Percentiles rank a stretch among this genome's conserved stretches.
phyloP scores from a whole-genome alignment of 64 coral and sea anemone genomes.

The Stichodactyla mertensii region DNA sequence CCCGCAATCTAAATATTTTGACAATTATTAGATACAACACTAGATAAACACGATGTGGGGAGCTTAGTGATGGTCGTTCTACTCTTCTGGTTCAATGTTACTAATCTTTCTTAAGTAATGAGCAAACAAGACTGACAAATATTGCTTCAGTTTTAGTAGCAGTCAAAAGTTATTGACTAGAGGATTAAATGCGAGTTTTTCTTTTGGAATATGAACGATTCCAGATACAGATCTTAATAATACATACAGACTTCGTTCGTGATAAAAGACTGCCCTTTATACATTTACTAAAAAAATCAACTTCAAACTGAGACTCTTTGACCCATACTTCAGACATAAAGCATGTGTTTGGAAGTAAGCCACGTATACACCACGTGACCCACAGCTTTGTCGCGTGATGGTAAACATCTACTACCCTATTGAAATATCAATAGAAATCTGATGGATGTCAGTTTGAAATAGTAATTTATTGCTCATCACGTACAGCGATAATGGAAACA shows the following conservation, averaged over 20 bases:
- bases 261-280: neutral
- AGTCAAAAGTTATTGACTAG: neutral
- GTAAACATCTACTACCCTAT: neutral
- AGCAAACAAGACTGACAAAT: neutral
- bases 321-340: neutral
- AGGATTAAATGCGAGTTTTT: neutral
- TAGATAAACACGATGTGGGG: neutral
- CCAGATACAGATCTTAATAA: constrained; percentile 5
- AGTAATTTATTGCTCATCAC: neutral
- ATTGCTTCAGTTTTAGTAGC: neutral
- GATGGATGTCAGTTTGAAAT: neutral
- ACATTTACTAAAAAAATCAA: neutral
- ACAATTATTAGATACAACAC: constrained; percentile 3
- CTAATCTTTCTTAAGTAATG: constrained; percentile 2
- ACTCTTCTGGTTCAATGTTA: neutral
- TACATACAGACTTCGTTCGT: neutral
- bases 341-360: constrained; percentile 5
- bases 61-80: neutral
- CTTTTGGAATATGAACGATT: neutral
- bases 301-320: neutral
- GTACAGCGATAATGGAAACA: neutral
- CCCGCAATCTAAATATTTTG: constrained; percentile 1
- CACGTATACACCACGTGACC: neutral
- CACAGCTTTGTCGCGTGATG: neutral
- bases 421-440: neutral